These are phyloP conservation scores for Ametastegia equiseti DNA, from an alignment of 2,888 invertebrate genomes.

Conservation along the genomic window DNA sequence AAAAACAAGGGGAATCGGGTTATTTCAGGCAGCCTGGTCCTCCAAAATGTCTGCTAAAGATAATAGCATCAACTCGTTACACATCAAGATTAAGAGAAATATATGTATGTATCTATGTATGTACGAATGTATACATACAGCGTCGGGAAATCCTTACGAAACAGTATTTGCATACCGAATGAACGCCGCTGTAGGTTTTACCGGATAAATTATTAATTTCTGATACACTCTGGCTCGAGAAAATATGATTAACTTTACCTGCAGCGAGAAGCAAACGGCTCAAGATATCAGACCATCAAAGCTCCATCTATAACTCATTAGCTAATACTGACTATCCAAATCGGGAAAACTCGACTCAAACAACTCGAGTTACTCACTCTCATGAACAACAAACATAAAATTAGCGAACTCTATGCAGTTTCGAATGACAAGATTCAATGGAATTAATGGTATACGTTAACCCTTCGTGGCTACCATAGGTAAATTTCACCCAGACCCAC, in stretches of 20 bases:
- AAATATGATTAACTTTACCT: conserved; percentile 26
- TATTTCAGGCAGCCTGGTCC: background rate
- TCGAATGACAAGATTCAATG: background rate
- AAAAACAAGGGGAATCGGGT: conserved; percentile 25
- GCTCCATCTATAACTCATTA: background rate
- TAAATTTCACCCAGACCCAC: no score
- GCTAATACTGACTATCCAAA: background rate
- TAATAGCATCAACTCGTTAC: conserved; percentile 28
- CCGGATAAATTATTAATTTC: conserved; percentile 19
- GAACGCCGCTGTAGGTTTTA: background rate
- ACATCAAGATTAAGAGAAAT: conserved; percentile 7
- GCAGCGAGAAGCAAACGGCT: background rate
- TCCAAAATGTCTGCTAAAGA: background rate
- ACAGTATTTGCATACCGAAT: conserved; percentile 15
- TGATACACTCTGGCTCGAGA: background rate
- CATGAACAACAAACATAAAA: conserved; percentile 10
- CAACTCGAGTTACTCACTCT: background rate
- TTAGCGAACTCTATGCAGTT: background rate
- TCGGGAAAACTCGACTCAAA: conserved; percentile 13
- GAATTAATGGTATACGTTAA: background rate
- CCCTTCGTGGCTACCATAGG: no score
- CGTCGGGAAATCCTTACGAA: background rate
- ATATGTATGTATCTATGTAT: no score
- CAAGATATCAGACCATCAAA: background rate
- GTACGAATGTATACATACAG: background rate